Evolutionary conservation across 2,888 invertebrate species (phyloP).

Genomic region (Brachyptera risi): DNA sequence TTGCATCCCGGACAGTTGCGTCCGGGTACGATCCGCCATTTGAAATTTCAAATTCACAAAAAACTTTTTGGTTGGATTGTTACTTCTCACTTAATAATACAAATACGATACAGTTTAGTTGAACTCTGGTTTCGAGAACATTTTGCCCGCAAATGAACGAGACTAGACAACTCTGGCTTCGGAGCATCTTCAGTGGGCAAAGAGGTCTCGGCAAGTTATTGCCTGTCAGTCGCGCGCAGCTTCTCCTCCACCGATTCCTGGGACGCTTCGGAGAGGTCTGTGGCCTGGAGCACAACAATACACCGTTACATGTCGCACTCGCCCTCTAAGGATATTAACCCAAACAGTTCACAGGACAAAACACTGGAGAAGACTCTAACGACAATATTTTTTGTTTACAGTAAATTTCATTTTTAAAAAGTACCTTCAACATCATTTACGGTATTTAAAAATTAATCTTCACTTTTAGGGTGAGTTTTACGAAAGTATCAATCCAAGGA

Average conservation of each 20-base stretch:
- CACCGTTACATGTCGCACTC: too few relatives aligned
- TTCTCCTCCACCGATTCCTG: conserved; percentile 92
- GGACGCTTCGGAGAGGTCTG: conserved; percentile 90
- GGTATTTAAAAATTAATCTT: too few relatives aligned
- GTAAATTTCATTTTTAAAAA: too few relatives aligned
- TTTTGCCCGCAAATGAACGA: conserved; percentile 26
- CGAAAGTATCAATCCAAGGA: too few relatives aligned
- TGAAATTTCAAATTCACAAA: conserved; percentile 23
- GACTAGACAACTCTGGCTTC: conserved; percentile 28
- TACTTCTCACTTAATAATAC: conserved; percentile 31
- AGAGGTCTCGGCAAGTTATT: conserved; percentile 49
- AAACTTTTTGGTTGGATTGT: conserved; percentile 23
- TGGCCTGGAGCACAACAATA: conserved; percentile 57
- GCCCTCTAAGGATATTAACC: too few relatives aligned
- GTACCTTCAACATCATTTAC: too few relatives aligned
- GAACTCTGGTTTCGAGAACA: conserved; percentile 26
- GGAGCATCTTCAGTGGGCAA: conserved; percentile 24
- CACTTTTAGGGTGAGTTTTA: too few relatives aligned
- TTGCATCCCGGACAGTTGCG: conserved; percentile 23
- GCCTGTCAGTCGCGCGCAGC: conserved; percentile 90
- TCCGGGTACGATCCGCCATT: too few relatives aligned
- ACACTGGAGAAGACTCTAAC: too few relatives aligned
- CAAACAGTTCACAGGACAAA: too few relatives aligned
- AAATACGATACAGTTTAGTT: conserved; percentile 29
- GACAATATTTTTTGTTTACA: too few relatives aligned